A percentile compares a stretch with the other conserved stretches of the same genome.
phyloP scores from a whole-genome alignment of 2,113 vertebrate genomes.

The Macaca mulatta region DNA sequence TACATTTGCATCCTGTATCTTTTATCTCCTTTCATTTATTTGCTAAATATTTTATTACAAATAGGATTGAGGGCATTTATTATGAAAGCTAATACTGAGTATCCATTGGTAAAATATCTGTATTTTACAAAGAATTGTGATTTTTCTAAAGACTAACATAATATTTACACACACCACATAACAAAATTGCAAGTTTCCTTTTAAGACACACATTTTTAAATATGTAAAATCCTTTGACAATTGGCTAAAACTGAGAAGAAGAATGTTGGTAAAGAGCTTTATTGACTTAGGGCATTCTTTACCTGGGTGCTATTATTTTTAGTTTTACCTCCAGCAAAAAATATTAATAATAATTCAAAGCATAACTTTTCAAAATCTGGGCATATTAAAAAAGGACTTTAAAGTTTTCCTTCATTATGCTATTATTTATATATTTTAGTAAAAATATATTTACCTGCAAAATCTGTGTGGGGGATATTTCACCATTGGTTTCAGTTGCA shows the following conservation, averaged over 20 bases:
- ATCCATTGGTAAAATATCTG: not conserved
- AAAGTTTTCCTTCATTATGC: not conserved
- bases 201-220: not conserved
- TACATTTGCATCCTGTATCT: not conserved
- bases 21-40: conserved; percentile 15
- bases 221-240: conserved; percentile 38
- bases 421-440: conserved; percentile 43
- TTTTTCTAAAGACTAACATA: not conserved
- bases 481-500: conserved; percentile 89
- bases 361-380: conserved; percentile 8
- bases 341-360: not conserved
- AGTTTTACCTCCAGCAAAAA: conserved; percentile 43
- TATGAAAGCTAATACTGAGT: not conserved
- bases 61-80: not conserved
- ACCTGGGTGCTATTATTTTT: not conserved
- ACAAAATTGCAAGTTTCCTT: conserved; percentile 20
- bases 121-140: not conserved
- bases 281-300: not conserved
- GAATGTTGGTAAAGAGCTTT: not conserved
- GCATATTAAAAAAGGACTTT: not conserved
- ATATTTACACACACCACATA: not conserved
- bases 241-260: not conserved
- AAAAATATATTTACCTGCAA: conserved; percentile 89
- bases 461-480: conserved; percentile 90
- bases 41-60: conserved; percentile 31